phyloP scores from a whole-genome alignment of 2,888 invertebrate species.

The Gari tellinella region DNA sequence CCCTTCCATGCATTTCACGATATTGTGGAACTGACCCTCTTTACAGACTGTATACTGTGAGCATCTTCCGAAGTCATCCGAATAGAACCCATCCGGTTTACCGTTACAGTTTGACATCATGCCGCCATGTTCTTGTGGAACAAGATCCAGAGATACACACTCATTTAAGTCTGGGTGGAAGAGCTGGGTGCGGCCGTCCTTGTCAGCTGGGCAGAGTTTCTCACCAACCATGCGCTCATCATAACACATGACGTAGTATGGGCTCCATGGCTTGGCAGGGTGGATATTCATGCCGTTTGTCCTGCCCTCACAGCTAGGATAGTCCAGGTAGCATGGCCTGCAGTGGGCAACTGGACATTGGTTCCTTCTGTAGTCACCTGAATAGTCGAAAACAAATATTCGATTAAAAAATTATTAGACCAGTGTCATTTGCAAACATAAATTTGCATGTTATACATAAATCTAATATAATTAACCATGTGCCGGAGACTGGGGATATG shows the following conservation, averaged over 20 bases:
- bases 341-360: constrained; percentile 51
- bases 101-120: constrained; percentile 56
- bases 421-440: no score
- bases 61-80: constrained; percentile 68
- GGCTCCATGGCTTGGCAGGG: constrained; percentile 45
- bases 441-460: no score
- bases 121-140: constrained; percentile 68
- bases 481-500: no score
- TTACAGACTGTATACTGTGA: constrained; percentile 66
- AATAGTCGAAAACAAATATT: no score
- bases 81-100: constrained; percentile 59
- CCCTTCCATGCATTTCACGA: constrained; percentile 36
- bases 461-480: no score
- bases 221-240: constrained; percentile 42
- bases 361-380: constrained; percentile 57
- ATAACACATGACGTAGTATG: constrained; percentile 57
- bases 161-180: constrained; percentile 64
- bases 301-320: constrained; percentile 57
- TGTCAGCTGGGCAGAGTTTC: constrained; percentile 41
- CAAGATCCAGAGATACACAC: constrained; percentile 47
- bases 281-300: constrained; percentile 52
- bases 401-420: no score
- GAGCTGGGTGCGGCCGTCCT: constrained; percentile 44
- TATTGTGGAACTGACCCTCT: constrained; percentile 34
- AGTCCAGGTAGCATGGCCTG: constrained; percentile 45